Base-by-base conservation (phyloP, 2,113 vertebrate species). In the Orcinus orca region DNA sequence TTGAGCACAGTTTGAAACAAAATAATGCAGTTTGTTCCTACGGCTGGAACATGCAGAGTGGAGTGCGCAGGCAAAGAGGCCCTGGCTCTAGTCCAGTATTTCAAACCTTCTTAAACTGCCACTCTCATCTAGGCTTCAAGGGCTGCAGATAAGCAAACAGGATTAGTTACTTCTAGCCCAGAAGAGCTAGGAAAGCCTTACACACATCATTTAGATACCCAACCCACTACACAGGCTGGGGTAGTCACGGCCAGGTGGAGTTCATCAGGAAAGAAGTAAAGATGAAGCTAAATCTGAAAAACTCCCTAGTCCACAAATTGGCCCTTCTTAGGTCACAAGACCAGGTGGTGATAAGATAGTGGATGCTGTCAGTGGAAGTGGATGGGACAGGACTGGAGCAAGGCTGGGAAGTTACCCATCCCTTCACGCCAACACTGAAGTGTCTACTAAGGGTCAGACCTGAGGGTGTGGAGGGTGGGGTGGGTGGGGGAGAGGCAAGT, bases 1-100 rank as follows among this genome's bases (percentile, higher is more conserved):
- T 98, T 97, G 98, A 98, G 98, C 98, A 98, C 99, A 99, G 98
- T 99, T 98, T 98, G 98, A 97, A 98, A 98, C 98, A 98, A 99
- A 98, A 98, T 98, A 98, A 98, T 95, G 98, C 98, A 98, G 98
- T 98, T 98, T 98, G 98, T 98, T 98, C 98, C 97, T 98, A 94
- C 50, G 97, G 98, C 98, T 98, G 98, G 98, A 98, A 98, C 98
- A 98, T 3, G 98, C 97, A 93, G 98, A 98, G 98, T 97, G n/a
- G 97, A 98, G 98, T 55, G 95, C 96, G 97, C 98, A 98, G 97
- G 98, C 96, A 97, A 90, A 97, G 98, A 95, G 95, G 93, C 77
- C n/a, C 98, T 99, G 98, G 98, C 98, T 62, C 38, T 0, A 2
- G 81, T 91, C 98, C 98, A 99, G 88, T 68, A n/a, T 95, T 97